Evolutionary conservation across 35 echinoderm and acorn worm species (phyloP).

Genomic region (Heliocidaris tuberculata): DNA sequence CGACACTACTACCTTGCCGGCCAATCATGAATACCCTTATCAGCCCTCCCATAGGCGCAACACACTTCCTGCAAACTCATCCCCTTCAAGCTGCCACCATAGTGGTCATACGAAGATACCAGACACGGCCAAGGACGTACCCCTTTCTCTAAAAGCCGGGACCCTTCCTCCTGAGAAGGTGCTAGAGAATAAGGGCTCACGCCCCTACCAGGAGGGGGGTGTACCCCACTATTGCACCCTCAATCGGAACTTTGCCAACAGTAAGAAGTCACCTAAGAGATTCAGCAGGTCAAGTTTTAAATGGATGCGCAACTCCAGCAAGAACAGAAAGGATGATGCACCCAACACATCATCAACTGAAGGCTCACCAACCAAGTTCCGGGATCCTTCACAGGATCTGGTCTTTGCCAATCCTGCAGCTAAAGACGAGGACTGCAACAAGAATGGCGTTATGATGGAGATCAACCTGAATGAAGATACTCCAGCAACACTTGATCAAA

Average conservation of each 20-base stretch:
- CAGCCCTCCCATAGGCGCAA: background rate
- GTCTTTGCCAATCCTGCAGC: conserved; percentile 36
- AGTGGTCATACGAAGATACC: background rate
- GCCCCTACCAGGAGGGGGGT: background rate
- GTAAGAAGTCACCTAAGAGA: background rate
- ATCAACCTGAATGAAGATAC: conserved; percentile 7
- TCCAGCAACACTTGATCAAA: background rate
- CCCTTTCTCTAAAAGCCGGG: background rate
- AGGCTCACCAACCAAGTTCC: background rate
- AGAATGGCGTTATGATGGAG: conserved; percentile 22
- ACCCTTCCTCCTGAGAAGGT: conserved; percentile 33
- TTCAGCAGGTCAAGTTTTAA: background rate
- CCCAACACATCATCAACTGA: background rate
- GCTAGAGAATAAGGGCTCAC: background rate
- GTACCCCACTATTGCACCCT: conserved; percentile 26
- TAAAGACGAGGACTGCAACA: conserved; percentile 1
- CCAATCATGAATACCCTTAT: background rate
- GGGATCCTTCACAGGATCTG: background rate
- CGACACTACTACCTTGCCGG: background rate
- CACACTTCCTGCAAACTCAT: conserved; percentile 4
- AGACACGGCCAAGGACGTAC: background rate
- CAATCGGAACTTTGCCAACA: background rate
- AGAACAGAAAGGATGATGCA: background rate
- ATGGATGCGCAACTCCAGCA: background rate
- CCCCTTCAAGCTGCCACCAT: background rate